Base-by-base conservation (phyloP, 2,113 vertebrate genomes). In the Turdus rufiventris region DNA sequence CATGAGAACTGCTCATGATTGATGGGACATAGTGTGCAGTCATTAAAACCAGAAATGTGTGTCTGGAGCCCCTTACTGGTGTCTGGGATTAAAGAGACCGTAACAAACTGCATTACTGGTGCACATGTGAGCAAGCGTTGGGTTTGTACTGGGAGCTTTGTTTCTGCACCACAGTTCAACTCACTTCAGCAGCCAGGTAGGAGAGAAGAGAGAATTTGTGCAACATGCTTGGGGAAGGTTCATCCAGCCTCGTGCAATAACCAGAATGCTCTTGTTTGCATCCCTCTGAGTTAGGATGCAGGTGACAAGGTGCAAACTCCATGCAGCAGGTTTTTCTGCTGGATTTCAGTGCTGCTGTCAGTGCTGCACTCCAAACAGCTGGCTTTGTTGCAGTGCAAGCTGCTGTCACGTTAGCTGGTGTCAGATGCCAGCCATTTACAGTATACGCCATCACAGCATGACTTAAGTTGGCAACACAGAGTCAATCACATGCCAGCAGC, bases 341-440 rank as follows among this genome's bases (percentile, higher is more conserved):
- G 89, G 31, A 17, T 88, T 68, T 40, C 61, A 47, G 50, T 10
- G 65, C 42, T 89, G 40, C 70, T 2, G 0, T 66, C 45, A 50
- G 60, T 85, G 61, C 78, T 66, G n/a, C 47, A 14, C 50, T 87
- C 3, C 2, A 38, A 89, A 78, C 89, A 78, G 74, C 89, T 92
- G 89, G 74, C 56, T 91, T 61, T 67, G 73, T 57, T 57, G 63
- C 85, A 53, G 50, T 80, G 88, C 88, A 73, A 83, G 89, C 65
- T 85, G 60, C 75, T 85, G 81, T 91, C 82, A 66, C 0, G 1
- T 85, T 93, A 61, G 88, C 89, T 88, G 31, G 77, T 94, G 93
- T 96, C 89, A 87, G 93, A 95, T 96, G 95, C 93, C 95, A 96
- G 91, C 94, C 96, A 94, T 65, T 96, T 96, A 95, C 92, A 91